Evolutionary conservation across 2,888 invertebrate genomes (phyloP), one percentile per base, ranked within the genome.

Genomic region (Sthenelais limicola): DNA sequence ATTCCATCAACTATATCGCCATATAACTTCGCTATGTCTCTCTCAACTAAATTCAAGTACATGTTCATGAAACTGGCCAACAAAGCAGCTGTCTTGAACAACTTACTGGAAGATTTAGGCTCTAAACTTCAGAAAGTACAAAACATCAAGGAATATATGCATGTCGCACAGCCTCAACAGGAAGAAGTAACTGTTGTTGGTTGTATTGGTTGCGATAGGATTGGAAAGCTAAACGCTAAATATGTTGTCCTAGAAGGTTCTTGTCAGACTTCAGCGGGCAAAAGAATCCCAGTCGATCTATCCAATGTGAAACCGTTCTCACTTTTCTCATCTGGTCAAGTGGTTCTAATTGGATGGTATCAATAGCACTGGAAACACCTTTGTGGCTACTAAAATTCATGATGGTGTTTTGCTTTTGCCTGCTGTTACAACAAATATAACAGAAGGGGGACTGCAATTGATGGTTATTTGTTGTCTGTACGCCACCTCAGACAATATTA

Each of bases 391-490:
- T 35, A 91, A 92, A 81, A 87, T 95, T 3, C 91, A 90, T 82
- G 86, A 89, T 78, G 86, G 86, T n/a, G n/a, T n/a, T n/a, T n/a
- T n/a, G n/a, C n/a, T n/a, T n/a, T n/a, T n/a, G n/a, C n/a, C n/a
- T n/a, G n/a, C n/a, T n/a, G n/a, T n/a, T n/a, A n/a, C n/a, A n/a
- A n/a, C n/a, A n/a, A n/a, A n/a, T n/a, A n/a, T n/a, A n/a, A n/a
- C n/a, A n/a, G 4, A 68, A 75, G 77, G 67, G 9, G 47, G 69
- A 12, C 30, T 77, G 51, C 62, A 58, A 21, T 88, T 96, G 73
- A 90, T 95, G 18, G 89, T 94, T 49, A 94, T 93, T 0, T 90
- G 93, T 30, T 97, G 96, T 0, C 97, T 97, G 0, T 97, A 92
- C 84, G 94, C 95, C 0, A 90, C 93, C 3, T 90, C 91, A 1